A percentile compares a stretch with the other conserved stretches of the same genome.
Conservation (phyloP, 2,888 invertebrate genomes). For the Diplolepis rosae region DNA sequence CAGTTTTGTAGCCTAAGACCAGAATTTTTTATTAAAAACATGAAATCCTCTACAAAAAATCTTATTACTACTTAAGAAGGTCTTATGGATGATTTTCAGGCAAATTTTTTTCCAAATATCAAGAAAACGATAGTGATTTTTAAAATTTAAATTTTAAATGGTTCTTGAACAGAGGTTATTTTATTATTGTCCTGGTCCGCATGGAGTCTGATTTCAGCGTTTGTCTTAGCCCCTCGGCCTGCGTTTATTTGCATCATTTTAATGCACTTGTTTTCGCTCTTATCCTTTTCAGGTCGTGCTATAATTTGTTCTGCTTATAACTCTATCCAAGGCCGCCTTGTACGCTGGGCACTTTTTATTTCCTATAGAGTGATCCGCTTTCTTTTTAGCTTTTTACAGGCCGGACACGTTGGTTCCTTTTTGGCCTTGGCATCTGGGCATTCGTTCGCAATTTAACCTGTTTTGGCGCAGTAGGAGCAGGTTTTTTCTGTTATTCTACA, state of each 20-base stretch:
- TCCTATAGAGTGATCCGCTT: not conserved
- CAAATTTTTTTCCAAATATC: no score
- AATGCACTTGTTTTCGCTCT: not conserved
- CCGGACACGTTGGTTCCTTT: not conserved
- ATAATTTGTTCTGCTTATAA: not conserved
- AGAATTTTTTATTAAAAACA: no score
- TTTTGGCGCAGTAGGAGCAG: constrained; percentile 38
- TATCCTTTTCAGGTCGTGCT: not conserved
- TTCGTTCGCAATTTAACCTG: constrained; percentile 8
- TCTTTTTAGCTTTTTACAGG: constrained; percentile 16
- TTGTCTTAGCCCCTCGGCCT: not conserved
- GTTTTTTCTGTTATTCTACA: constrained; percentile 32
- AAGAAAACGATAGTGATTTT: no score
- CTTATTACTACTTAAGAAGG: no score
- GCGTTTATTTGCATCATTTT: constrained; percentile 30
- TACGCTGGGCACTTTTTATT: constrained; percentile 22
- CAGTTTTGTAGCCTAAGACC: no score
- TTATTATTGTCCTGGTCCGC: no score
- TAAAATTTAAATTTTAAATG: no score
- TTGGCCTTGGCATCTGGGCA: not conserved
- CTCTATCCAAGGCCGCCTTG: not conserved
- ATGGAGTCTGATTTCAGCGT: not conserved
- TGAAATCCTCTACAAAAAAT: no score
- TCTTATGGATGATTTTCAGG: no score
- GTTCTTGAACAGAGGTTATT: no score